Percentiles rank a stretch among this genome's conserved stretches.
These are phyloP conservation scores for Labroides dimidiatus DNA, from an alignment of 2,797 vertebrate species.

Conservation along the genomic window DNA sequence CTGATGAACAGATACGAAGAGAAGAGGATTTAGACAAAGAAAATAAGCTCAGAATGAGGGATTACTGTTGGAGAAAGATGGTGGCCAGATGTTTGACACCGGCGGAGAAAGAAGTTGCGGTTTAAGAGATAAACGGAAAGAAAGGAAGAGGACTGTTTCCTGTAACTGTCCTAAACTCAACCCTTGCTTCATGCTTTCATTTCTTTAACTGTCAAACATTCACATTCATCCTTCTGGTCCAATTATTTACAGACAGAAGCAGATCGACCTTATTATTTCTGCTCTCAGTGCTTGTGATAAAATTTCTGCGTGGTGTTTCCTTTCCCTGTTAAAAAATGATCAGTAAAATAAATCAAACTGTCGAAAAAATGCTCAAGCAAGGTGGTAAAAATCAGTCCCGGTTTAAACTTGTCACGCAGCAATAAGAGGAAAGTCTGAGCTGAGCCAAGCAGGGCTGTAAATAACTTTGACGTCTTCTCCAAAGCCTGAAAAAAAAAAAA, in stretches of 20 bases:
- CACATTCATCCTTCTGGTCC: slow-evolving; percentile 17
- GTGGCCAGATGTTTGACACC: slow-evolving; percentile 27
- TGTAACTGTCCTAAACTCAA: not conserved
- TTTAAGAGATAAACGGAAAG: not conserved
- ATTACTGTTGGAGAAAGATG: slow-evolving; percentile 22
- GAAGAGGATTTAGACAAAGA: slow-evolving; percentile 27
- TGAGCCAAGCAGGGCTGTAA: slow-evolving; percentile 51
- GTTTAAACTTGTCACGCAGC: slow-evolving; percentile 51
- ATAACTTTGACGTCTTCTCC: slow-evolving; percentile 62
- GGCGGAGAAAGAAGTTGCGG: slow-evolving; percentile 11
- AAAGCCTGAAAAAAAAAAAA: slow-evolving; percentile 51
- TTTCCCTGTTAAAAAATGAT: slow-evolving; percentile 40
- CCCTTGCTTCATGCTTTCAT: not conserved
- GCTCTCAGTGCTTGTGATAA: slow-evolving; percentile 17
- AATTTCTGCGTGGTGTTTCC: slow-evolving; percentile 17
- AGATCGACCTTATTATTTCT: slow-evolving; percentile 19
- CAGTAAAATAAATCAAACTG: slow-evolving; percentile 42
- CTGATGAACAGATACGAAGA: slow-evolving; percentile 45
- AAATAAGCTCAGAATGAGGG: slow-evolving; percentile 19
- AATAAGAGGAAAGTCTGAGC: slow-evolving; percentile 38
- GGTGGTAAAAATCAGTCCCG: slow-evolving; percentile 45
- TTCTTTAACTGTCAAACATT: not conserved
- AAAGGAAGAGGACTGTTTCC: not conserved
- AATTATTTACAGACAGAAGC: slow-evolving; percentile 26
- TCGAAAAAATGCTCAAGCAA: slow-evolving; percentile 7